These are phyloP conservation scores for Coregonus ussuriensis DNA, from an alignment of 2,797 vertebrate species.

Conservation along the genomic window DNA sequence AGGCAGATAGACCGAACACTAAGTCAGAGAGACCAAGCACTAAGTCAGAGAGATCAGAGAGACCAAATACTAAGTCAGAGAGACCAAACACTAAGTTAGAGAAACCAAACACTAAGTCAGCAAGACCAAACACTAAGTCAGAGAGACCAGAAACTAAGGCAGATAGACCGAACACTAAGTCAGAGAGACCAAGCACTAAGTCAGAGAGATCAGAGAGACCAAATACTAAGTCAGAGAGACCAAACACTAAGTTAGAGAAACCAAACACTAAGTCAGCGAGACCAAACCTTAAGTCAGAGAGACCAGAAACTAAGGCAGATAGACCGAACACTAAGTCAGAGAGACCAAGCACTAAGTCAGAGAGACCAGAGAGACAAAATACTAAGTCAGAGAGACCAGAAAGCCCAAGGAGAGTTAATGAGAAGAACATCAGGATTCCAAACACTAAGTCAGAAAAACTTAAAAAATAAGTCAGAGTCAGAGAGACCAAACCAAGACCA, in stretches of 20 bases:
- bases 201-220: neutral
- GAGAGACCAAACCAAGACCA: neutral
- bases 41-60: neutral
- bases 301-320: too few species aligned
- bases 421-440: slow-evolving; percentile 27
- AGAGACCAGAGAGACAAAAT: too few species aligned
- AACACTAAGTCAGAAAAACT: neutral
- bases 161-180: neutral
- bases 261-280: too few species aligned
- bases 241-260: neutral
- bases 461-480: neutral
- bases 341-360: too few species aligned
- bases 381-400: neutral
- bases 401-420: neutral
- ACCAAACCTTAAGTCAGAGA: too few species aligned
- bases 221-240: neutral
- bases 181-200: too few species aligned
- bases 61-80: neutral
- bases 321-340: too few species aligned
- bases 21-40: neutral
- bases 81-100: neutral
- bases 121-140: too few species aligned
- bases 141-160: neutral
- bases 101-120: neutral
- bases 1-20: neutral